phyloP scores from a whole-genome alignment of 2,797 vertebrate species.

The Liparis tanakae region DNA sequence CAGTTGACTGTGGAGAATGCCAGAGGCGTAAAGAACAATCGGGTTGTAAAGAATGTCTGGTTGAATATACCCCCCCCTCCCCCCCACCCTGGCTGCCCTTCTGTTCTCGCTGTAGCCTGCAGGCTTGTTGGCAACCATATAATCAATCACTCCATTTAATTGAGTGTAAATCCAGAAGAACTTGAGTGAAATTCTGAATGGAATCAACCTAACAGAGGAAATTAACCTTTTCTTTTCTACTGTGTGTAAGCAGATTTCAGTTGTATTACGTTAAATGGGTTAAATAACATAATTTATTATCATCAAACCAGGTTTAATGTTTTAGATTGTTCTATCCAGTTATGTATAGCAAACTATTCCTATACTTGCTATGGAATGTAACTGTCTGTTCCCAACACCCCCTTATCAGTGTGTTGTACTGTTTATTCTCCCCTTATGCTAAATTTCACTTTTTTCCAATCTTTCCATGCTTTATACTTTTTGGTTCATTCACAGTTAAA shows the following conservation, averaged over 20 bases:
- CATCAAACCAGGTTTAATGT: background rate
- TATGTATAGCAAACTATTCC: background rate
- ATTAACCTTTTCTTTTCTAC: background rate
- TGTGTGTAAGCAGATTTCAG: background rate
- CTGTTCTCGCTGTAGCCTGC: slow-evolving; percentile 29
- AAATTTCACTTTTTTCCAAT: background rate
- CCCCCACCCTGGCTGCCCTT: no score
- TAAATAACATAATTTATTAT: no score
- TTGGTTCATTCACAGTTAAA: background rate
- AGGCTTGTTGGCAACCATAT: slow-evolving; percentile 29
- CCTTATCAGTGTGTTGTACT: no score
- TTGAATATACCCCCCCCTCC: no score
- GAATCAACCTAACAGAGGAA: background rate
- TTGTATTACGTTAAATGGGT: background rate
- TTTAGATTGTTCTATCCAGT: background rate
- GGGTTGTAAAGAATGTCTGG: slow-evolving; percentile 65
- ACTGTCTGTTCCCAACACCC: no score
- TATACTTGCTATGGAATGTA: no score
- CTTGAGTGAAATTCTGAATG: background rate
- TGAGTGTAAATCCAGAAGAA: background rate
- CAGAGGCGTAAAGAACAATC: slow-evolving; percentile 63
- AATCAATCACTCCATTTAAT: background rate
- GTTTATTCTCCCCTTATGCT: no score
- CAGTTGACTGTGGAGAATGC: slow-evolving; percentile 60
- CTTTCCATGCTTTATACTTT: background rate